These are phyloP conservation scores for Lycocorax pyrrhopterus DNA, from an alignment of 2,113 vertebrate genomes.

Conservation along the genomic window DNA sequence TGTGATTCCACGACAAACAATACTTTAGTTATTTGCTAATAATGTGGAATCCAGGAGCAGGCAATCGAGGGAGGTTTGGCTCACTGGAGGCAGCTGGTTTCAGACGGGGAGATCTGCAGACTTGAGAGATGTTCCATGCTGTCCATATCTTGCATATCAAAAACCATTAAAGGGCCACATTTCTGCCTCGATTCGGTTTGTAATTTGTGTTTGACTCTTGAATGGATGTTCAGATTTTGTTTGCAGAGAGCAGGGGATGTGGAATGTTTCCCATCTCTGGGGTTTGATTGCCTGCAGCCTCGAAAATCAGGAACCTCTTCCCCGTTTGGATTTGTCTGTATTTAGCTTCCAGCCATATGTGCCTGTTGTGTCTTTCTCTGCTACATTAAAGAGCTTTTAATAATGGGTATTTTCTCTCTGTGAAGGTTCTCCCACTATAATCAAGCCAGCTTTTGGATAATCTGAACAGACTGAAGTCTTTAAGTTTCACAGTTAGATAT, in stretches of 20 bases:
- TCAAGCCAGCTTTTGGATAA: slow-evolving; percentile 29
- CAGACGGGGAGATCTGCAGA: not conserved
- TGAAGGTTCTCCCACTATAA: slow-evolving; percentile 12
- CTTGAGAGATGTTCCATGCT: accelerated
- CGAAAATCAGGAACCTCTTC: not conserved
- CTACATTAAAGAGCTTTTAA: slow-evolving; percentile 32
- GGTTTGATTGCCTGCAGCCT: not conserved
- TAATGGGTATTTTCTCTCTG: slow-evolving; percentile 29
- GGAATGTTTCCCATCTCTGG: not conserved
- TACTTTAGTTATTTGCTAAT: accelerated
- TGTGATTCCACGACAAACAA: not conserved
- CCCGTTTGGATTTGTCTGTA: not conserved
- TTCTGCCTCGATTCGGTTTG: not conserved
- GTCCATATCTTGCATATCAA: not conserved
- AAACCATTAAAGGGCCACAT: not conserved
- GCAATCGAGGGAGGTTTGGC: not conserved
- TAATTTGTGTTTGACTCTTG: not conserved
- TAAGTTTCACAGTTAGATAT: slow-evolving; percentile 9
- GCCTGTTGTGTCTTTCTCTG: slow-evolving; percentile 18
- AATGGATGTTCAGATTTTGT: not conserved
- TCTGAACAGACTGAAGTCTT: slow-evolving; percentile 26
- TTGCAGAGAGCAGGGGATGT: not conserved
- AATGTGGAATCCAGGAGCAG: not conserved
- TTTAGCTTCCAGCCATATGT: slow-evolving; percentile 27
- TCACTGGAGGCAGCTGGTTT: not conserved